These are phyloP conservation scores for Drosophila equinoxialis DNA, from an alignment of 1,140 invertebrate genomes.

Conservation along the genomic window DNA sequence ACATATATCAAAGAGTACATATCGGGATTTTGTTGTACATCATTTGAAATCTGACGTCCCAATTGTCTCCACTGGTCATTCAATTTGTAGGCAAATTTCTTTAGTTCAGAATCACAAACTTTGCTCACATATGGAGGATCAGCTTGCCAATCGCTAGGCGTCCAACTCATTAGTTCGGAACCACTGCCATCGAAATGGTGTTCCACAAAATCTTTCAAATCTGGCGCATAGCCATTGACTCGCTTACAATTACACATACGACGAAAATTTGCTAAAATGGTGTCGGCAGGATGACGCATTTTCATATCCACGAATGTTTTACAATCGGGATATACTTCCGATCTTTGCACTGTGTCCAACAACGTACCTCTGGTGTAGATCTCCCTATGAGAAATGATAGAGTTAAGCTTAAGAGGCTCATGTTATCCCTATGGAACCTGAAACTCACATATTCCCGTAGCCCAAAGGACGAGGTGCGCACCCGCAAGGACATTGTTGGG, in stretches of 20 bases:
- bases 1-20: slow-evolving; percentile 94
- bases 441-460: not conserved
- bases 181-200: slow-evolving; percentile 88
- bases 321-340: slow-evolving; percentile 90
- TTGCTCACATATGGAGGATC: slow-evolving; percentile 86
- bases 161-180: slow-evolving; percentile 90
- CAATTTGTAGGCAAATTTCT: slow-evolving; percentile 87
- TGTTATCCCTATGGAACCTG: too few species aligned
- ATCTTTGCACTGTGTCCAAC: slow-evolving; percentile 91
- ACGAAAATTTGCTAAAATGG: slow-evolving; percentile 87
- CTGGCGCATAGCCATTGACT: slow-evolving; percentile 85
- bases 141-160: slow-evolving; percentile 89
- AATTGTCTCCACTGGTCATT: slow-evolving; percentile 92
- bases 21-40: slow-evolving; percentile 88
- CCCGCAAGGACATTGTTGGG: not conserved
- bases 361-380: slow-evolving; percentile 93
- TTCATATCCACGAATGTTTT: slow-evolving; percentile 97
- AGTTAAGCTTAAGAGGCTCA: not conserved
- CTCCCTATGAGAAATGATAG: slow-evolving; percentile 83
- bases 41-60: slow-evolving; percentile 91
- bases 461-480: not conserved
- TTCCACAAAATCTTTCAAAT: slow-evolving; percentile 86
- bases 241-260: slow-evolving; percentile 87
- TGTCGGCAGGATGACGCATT: slow-evolving; percentile 86
- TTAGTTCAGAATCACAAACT: slow-evolving; percentile 88